Percentiles rank a stretch among this genome's conserved stretches.
phyloP scores from a whole-genome alignment of 2,888 invertebrate genomes.

The Troides aeacus region DNA sequence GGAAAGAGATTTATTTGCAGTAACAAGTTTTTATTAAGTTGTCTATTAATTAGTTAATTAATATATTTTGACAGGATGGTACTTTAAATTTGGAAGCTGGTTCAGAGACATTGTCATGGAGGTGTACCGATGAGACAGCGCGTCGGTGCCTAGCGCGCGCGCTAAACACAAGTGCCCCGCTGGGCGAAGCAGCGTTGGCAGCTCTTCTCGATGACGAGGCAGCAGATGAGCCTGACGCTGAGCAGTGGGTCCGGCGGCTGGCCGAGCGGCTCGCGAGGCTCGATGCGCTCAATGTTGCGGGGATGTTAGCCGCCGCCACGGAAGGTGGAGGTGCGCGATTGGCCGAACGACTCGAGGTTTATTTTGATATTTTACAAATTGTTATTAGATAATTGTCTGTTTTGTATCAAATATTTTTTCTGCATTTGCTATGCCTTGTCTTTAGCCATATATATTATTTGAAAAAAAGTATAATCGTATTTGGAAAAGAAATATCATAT shows the following conservation, averaged over 20 bases:
- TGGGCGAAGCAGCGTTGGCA: slow-evolving; percentile 84
- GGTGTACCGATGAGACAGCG: slow-evolving; percentile 67
- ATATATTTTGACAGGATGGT: slow-evolving; percentile 31
- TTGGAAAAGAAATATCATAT: too few relatives aligned
- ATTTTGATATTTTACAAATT: neutral
- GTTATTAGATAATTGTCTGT: neutral
- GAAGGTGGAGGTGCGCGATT: slow-evolving; percentile 86
- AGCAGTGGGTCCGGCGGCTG: slow-evolving; percentile 83
- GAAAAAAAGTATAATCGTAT: too few relatives aligned
- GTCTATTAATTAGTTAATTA: too few relatives aligned
- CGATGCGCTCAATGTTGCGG: slow-evolving; percentile 86
- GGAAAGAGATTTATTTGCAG: too few relatives aligned
- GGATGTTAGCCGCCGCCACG: slow-evolving; percentile 84
- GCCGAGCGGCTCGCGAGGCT: slow-evolving; percentile 90
- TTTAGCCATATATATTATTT: too few relatives aligned
- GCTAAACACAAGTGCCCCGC: slow-evolving; percentile 80
- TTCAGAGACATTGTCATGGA: slow-evolving; percentile 41
- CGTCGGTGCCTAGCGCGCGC: slow-evolving; percentile 36
- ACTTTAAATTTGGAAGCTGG: slow-evolving; percentile 39
- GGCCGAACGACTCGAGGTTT: slow-evolving; percentile 68
- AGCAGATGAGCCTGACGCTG: slow-evolving; percentile 92
- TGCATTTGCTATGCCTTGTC: too few relatives aligned
- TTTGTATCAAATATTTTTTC: too few relatives aligned
- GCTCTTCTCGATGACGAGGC: slow-evolving; percentile 84
- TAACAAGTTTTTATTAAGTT: too few relatives aligned